Evolutionary conservation across 1,140 invertebrate genomes (phyloP), one percentile per base, ranked within the genome.

Genomic region (Hormaphis cornu): DNA sequence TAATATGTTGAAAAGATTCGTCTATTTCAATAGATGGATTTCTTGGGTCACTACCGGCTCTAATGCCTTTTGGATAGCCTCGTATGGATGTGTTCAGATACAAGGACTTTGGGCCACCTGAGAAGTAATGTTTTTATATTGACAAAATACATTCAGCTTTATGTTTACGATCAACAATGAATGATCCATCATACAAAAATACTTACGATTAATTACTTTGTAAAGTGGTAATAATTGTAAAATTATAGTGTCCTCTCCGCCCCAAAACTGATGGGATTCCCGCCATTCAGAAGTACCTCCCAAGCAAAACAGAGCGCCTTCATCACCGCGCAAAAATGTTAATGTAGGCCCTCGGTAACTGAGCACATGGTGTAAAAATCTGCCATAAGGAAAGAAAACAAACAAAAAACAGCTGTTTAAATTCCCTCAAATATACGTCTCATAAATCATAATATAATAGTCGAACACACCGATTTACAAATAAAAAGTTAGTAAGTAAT

Each of bases 211-310:
- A 8, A 83, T 72, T 18, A 83, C 77, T 74, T 79, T 77, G 70
- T 83, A 94, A 77, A 87, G 86, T 10, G 93, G 92, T 40, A 85
- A 80, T 14, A 95, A 77, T 77, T 93, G 89, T 69, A 95, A 80
- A 24, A 91, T 82, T 72, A 87, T 84, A 50, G 85, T 86, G 56
- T 91, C 86, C 24, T 88, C 84, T 20, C 85, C 84, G 50, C 93
- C 92, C 83, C 89, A 92, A 77, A 91, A 93, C 48, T 86, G 80
- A 78, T 91, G 88, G 1, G 87, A 87, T 75, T 93, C 92, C 73
- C 84, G 85, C 92, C 92, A 95, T 77, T 92, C 91, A 58, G 80
- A 78, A n/a, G 90, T 85, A 20, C 85, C 80, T 7, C 86, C 89
- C 35, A 95, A 79, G 76, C 89, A 93, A 75, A 90, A 89, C 37